A percentile compares a stretch with the other conserved stretches of the same genome.
phyloP scores from a whole-genome alignment of 2,113 vertebrate genomes.

The Mus spicilegus region DNA sequence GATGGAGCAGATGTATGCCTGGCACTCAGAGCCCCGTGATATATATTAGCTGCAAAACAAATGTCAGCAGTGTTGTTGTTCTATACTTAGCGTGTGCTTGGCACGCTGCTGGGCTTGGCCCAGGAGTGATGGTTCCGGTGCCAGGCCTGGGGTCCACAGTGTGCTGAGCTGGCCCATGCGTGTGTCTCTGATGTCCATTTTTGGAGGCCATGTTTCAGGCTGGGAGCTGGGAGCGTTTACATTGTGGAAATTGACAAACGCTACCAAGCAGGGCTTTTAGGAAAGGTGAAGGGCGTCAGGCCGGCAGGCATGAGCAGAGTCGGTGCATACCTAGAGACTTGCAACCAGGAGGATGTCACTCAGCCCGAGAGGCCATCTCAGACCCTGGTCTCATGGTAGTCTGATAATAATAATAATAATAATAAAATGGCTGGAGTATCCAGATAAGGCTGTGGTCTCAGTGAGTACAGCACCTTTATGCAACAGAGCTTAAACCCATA shows the following conservation, averaged over 20 bases:
- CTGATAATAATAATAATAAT: not conserved
- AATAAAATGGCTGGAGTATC: too few relatives aligned
- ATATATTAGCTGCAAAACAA: not conserved
- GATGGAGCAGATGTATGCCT: not conserved
- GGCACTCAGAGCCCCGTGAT: not conserved
- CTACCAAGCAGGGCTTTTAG: not conserved
- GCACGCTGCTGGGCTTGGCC: not conserved
- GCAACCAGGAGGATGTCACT: fast-evolving
- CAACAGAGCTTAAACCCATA: not conserved
- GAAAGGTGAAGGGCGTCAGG: not conserved
- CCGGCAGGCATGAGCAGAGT: not conserved
- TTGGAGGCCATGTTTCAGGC: not conserved
- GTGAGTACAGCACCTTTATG: not conserved
- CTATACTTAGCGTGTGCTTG: constrained; percentile 14
- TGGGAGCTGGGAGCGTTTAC: not conserved
- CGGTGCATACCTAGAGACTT: fast-evolving
- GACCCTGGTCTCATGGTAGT: fast-evolving
- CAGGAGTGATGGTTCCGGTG: not conserved
- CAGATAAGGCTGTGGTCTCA: not conserved
- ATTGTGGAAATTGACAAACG: not conserved
- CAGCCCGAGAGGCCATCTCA: not conserved
- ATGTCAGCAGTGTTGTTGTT: not conserved
- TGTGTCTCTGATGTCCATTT: fast-evolving
- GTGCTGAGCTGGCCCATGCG: not conserved
- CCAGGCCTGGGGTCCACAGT: not conserved